Percentiles rank a stretch among this genome's conserved stretches.
These are phyloP conservation scores for Synanthedon myopaeformis DNA, from an alignment of 2,888 invertebrate species.

Conservation along the genomic window DNA sequence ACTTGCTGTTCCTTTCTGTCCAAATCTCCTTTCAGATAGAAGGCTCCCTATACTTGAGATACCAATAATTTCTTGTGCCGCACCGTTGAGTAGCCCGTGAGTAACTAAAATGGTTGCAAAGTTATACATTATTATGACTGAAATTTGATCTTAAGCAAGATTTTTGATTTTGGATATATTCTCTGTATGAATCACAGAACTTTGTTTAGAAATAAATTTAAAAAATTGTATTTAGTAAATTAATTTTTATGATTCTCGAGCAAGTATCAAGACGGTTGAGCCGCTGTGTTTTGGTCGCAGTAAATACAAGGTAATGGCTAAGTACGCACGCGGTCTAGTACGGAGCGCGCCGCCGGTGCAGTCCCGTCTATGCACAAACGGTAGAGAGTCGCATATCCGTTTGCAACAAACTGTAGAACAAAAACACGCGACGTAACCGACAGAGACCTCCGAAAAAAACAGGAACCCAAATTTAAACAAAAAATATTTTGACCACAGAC, in stretches of 20 bases:
- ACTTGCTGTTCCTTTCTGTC: no score
- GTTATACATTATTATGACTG: no score
- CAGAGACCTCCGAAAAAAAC: slow-evolving; percentile 56
- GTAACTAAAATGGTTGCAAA: no score
- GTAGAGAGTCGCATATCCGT: slow-evolving; percentile 64
- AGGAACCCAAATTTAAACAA: slow-evolving; percentile 21
- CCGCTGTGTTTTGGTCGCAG: slow-evolving; percentile 45
- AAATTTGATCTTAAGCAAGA: no score
- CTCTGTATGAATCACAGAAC: background rate
- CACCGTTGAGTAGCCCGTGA: no score
- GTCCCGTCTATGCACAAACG: slow-evolving; percentile 69
- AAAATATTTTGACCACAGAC: slow-evolving; percentile 49
- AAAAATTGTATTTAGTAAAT: slow-evolving; percentile 7
- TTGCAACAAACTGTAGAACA: slow-evolving; percentile 43
- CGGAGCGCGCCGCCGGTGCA: slow-evolving; percentile 67
- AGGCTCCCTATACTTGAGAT: no score
- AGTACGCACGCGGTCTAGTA: slow-evolving; percentile 70
- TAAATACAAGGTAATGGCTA: slow-evolving; percentile 71
- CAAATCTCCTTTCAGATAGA: no score
- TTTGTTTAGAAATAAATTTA: background rate
- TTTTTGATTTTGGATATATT: no score
- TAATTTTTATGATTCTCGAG: slow-evolving; percentile 7
- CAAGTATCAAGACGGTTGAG: slow-evolving; percentile 44
- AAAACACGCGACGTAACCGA: slow-evolving; percentile 60
- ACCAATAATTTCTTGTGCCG: no score